Conservation (phyloP, 2,113 vertebrate species). For the Oxyruncus cristatus region DNA sequence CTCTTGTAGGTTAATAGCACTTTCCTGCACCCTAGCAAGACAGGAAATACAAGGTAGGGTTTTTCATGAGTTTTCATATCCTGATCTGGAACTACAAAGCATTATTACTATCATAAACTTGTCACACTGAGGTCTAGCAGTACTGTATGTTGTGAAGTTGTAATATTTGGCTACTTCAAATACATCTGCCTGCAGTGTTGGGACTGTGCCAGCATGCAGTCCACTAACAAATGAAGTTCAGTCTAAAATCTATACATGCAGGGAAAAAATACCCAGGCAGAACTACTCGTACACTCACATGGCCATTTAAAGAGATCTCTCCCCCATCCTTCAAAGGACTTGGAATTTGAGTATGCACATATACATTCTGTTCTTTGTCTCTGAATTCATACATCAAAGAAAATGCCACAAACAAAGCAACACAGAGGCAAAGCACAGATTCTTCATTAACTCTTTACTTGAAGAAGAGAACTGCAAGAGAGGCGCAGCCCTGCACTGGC, state of each 20-base stretch:
- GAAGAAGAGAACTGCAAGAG: neutral
- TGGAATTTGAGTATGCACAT: neutral
- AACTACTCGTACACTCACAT: neutral
- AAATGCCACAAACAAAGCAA: neutral
- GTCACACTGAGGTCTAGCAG: neutral
- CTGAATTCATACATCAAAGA: neutral
- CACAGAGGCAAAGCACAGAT: neutral
- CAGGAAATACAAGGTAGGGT: neutral
- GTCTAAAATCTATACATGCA: neutral
- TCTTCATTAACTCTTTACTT: neutral
- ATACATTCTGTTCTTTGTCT: neutral
- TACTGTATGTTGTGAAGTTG: neutral
- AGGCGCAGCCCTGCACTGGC: neutral
- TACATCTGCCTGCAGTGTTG: constrained; percentile 45
- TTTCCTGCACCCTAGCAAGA: neutral
- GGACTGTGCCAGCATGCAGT: constrained; percentile 36
- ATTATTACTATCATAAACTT: neutral
- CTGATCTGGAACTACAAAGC: neutral
- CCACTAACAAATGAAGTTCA: neutral
- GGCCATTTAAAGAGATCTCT: constrained; percentile 41
- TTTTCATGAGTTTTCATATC: neutral
- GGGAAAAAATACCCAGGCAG: neutral
- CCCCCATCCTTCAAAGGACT: neutral
- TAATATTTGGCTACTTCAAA: neutral
- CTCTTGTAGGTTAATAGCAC: neutral